Evolutionary conservation across 2,113 vertebrate genomes (phyloP).

Genomic region (Mixornis gularis): DNA sequence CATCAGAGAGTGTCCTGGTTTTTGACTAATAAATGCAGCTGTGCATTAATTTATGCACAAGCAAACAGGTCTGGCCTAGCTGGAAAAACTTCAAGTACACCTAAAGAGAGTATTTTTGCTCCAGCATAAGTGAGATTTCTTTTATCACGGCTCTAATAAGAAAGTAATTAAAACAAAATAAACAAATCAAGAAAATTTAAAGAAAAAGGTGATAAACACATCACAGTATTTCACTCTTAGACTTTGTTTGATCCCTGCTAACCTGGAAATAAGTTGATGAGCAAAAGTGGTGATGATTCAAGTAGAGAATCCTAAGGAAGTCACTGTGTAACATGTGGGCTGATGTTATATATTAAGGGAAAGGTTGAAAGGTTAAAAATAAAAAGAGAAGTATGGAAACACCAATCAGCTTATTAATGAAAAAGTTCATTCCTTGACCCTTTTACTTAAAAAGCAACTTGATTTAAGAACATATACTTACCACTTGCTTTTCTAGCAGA

Average conservation of each 20-base stretch:
- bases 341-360: background rate
- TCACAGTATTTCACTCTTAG: background rate
- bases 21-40: background rate
- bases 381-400: background rate
- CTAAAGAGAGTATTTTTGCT: background rate
- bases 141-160: background rate
- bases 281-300: background rate
- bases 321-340: background rate
- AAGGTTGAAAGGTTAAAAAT: background rate
- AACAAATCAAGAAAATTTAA: background rate
- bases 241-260: background rate
- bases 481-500: slow-evolving; percentile 84
- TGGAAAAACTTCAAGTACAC: background rate
- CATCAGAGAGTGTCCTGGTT: background rate
- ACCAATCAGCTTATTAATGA: background rate
- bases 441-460: background rate
- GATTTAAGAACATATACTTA: slow-evolving; percentile 49
- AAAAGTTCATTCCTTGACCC: background rate
- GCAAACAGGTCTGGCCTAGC: background rate
- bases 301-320: background rate
- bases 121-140: background rate
- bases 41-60: background rate
- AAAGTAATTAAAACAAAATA: background rate
- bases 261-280: background rate
- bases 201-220: background rate